Base-by-base conservation (phyloP, 37 sponge, comb jelly and placozoan genomes). In the Crambe crambe region DNA sequence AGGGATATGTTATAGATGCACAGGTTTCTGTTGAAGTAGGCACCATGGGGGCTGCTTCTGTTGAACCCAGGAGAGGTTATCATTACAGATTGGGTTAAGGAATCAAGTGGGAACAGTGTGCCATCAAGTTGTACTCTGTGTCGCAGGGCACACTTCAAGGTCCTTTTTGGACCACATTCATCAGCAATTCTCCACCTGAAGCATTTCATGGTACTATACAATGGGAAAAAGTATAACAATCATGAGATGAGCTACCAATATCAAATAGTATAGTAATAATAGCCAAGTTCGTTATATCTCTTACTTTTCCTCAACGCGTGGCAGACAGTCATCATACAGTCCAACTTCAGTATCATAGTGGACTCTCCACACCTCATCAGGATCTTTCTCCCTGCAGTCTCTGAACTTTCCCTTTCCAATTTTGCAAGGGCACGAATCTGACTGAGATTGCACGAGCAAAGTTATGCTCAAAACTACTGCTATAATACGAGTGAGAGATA, bases 51-150 rank as follows among this genome's bases (percentile, higher is more conserved):
- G 32, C 3, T 17, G 1, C 34, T 31, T 34, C 34, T 65, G 66
- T 65, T 31, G 66, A 65, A 65, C 35, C 66, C 66, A 31, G 66
- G 66, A 12, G 66, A 65, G n/a, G n/a, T n/a, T n/a, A n/a, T n/a
- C 35, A 34, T 65, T 34, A 65, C 66, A n/a, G n/a, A n/a, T n/a
- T n/a, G n/a, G 30, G 66, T 30, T 32, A 17, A 18, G 66, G 32
- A 26, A 17, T 65, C 32, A 47, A 12, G 6, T 15, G 6, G 6
- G 10, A 47, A 6, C 66, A 65, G 31, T 17, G 5, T 65, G 9
- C 9, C 35, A 31, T 65, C 34, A 17, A 65, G 34, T 6, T 65
- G 31, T 18, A 9, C 5, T 65, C 66, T 65, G 3, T 65, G 66
- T 31, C 31, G 27, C 17, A 65, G 66, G 30, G 66, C 27, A 30